Evolutionary conservation across 2,888 invertebrate species (phyloP), one percentile per base, ranked within the genome.

Genomic region (Cordilura impudica): DNA sequence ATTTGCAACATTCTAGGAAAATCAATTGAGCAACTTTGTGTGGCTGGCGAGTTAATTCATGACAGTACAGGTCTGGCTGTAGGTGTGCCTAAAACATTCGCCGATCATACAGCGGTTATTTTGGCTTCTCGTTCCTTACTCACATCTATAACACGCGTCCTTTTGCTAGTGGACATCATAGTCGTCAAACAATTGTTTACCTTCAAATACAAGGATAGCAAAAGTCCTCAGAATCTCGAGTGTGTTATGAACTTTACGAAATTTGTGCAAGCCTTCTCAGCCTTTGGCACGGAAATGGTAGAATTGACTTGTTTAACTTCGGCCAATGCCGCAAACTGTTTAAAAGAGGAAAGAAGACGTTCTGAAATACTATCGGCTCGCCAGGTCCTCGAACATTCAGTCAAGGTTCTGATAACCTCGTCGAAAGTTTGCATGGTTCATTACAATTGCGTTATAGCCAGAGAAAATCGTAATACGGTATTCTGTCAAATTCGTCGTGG

Each of bases 281-380:
- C 98, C 89, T 99, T 99, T 89, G 99, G 99, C 45, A 95, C 95
- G 19, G 98, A 99, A 90, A 99, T 99, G 98, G 98, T 99, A 82
- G 98, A 99, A 89, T 91, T 99, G 84, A 98, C 99, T 21, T 96
- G 98, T 89, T 92, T 98, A 77, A 97, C 98, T 18, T 98, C 88
- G 39, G 94, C 94, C 86, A 90, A 93, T 80, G 92, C 95, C 85
- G 97, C 96, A 86, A 97, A 96, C 88, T 49, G 66, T n/a, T 91
- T 96, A 72, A 95, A 97, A 85, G 98, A 98, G 90, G 99, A 99
- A 89, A 92, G 98, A 85, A 92, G 98, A 84, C 92, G 97, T 85
- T 97, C 99, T 12, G 98, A 99, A 91, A 98, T 99, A 93, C 95
- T 96, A 8, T 97, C 98, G 21, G 98, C 99, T 0, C 92, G 99